Evolutionary conservation across 2,888 invertebrate genomes (phyloP), one percentile per base, ranked within the genome.

Genomic region (Lagria hirta): DNA sequence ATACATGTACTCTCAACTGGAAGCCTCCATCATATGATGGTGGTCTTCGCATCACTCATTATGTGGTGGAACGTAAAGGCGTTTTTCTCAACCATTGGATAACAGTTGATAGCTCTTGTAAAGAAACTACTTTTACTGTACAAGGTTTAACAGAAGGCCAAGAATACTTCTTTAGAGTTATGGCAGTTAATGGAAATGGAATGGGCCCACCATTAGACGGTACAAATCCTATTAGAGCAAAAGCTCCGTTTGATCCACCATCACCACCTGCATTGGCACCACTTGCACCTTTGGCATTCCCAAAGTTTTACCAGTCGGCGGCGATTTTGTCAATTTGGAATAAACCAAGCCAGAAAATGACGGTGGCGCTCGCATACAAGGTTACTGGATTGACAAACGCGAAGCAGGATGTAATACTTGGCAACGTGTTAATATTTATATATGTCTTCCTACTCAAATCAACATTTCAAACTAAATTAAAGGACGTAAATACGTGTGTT

Each of bases 311-410:
- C 92, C 95, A 75, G 88, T 99, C 36, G 98, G 99, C 47, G 93
- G 92, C 30, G 96, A 99, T 72, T 99, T 98, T 73, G 98, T 95
- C 13, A 94, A 96, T 67, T 80, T 99, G 36, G 86, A 89, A 68
- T 99, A 99, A 99, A 84, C 84, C 17, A 93, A 88, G 71, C 99
- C 99, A 0, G 83, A 84, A 61, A 83, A 80, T 47, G 99, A 99
- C 70, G 99, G 99, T 37, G 99, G 99, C 21, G 82, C 97, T 13
- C 84, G 93, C 61, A 85, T 99, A 57, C 90, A 92, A 72, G 98
- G 99, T n/a, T 99, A 99, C 76, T 95, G 94, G 90, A 83, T 99
- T 43, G 99, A 99, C 71, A 98, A 98, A 70, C 87, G 93, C 51
- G 98, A 99, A 73, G 84, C 86, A 12, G 93, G 91, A 16, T 81